Evolutionary conservation across 2,113 vertebrate genomes (phyloP).

Genomic region (Chloebia gouldiae): DNA sequence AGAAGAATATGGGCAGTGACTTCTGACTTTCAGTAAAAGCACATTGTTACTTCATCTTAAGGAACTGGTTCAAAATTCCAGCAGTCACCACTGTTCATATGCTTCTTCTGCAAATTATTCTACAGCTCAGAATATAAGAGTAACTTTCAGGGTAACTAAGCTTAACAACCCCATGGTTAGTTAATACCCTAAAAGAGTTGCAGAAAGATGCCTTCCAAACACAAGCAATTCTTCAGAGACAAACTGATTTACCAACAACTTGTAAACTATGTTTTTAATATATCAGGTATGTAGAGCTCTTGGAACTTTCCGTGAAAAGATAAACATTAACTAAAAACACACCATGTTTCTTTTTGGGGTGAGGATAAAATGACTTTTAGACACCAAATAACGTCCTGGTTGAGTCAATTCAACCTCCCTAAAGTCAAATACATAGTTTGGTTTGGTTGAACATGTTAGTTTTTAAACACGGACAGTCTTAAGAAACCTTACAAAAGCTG

Average conservation of each 20-base stretch:
- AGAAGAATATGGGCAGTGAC: not conserved
- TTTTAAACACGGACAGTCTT: not conserved
- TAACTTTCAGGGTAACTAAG: not conserved
- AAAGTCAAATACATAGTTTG: not conserved
- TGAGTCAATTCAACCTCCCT: conserved; percentile 11
- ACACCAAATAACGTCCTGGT: conserved; percentile 3
- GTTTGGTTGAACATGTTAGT: not conserved
- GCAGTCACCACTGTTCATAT: not conserved
- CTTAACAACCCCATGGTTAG: rapidly evolving
- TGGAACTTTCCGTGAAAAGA: conserved; percentile 18
- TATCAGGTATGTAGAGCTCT: not conserved
- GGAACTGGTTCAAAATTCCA: not conserved
- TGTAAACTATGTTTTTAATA: not conserved
- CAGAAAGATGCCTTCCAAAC: not conserved
- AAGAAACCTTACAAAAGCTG: not conserved
- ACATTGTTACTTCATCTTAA: not conserved
- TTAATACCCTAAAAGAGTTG: not conserved
- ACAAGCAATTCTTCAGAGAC: not conserved
- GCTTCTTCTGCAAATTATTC: not conserved
- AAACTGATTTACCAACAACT: not conserved
- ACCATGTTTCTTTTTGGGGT: not conserved
- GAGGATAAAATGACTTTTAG: not conserved
- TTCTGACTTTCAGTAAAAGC: not conserved
- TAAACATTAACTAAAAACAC: conserved; percentile 16
- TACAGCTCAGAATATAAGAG: not conserved